Evolutionary conservation across 2,113 vertebrate genomes (phyloP), one percentile per base, ranked within the genome.

Genomic region (Spheniscus mendiculus): DNA sequence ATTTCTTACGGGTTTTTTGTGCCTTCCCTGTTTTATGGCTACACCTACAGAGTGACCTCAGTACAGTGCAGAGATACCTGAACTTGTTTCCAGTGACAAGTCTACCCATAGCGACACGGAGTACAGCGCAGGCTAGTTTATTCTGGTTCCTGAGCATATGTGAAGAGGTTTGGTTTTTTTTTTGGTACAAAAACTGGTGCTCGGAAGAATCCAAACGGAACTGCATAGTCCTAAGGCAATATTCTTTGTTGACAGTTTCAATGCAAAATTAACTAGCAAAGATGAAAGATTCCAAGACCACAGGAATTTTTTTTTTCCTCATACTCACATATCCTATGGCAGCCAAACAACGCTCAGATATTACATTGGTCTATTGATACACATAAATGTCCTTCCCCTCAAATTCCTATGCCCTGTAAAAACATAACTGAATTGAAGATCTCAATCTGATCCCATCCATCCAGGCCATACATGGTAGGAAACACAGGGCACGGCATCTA

Each of bases 111-210:
- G 56, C 44, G 71, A 5, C 61, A 5, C 0, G 1, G 76, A 40
- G 30, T 23, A 42, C 56, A 47, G 71, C 6, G 0, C 78, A 61
- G 58, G 52, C 34, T 4, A 3, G 15, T 36, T 73, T 56, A 29
- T 80, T 69, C 83, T 55, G 26, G 7, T 70, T 93, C 91, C 87
- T 93, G 91, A 95, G 83, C 69, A 59, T 23, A 62, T 47, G 42
- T n/a, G 36, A 87, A 89, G 97, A 94, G 92, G 95, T 93, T 83
- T 92, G n/a, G n/a, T 79, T 59, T 44, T 34, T 53, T 47, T n/a
- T n/a, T 84, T 65, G 14, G 10, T 70, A 81, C 45, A 61, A 90
- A 80, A 90, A 95, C 92, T 95, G 95, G 95, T 89, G 45, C 86
- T 59, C 25, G 19, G 38, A 66, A 77, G 76, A 69, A 63, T 87